Evolutionary conservation across 2,113 vertebrate species (phyloP).

Genomic region (Campylomormyrus numenius): DNA sequence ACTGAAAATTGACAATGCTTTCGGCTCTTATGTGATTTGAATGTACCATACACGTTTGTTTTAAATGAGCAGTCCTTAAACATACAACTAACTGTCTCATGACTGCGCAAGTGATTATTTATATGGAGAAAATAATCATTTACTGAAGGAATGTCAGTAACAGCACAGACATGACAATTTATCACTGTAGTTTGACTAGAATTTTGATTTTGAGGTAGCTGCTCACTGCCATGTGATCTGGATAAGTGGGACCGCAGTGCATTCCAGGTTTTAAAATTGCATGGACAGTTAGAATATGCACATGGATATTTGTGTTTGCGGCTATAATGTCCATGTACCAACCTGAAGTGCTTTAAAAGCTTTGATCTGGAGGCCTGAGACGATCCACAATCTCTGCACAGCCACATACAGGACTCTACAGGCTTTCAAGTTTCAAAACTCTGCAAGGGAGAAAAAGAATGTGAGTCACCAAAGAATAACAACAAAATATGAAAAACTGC

Average conservation of each 20-base stretch:
- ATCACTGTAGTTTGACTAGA: slow-evolving; percentile 26
- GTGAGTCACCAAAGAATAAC: neutral
- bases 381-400: neutral
- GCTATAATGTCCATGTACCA: neutral
- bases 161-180: slow-evolving; percentile 13
- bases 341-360: slow-evolving; percentile 2
- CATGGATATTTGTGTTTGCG: neutral
- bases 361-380: neutral
- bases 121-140: too few relatives aligned
- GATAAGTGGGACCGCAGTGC: neutral
- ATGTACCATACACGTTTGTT: too few relatives aligned
- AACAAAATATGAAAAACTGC: neutral
- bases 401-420: neutral
- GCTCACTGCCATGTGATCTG: slow-evolving; percentile 1
- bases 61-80: too few relatives aligned
- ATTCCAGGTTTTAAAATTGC: slow-evolving; percentile 4
- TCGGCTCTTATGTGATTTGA: too few relatives aligned
- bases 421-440: neutral
- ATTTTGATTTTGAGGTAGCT: slow-evolving; percentile 21
- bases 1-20: neutral
- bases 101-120: too few relatives aligned
- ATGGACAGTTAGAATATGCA: neutral
- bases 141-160: too few relatives aligned
- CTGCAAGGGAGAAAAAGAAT: neutral
- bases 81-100: too few relatives aligned